Percentiles rank a stretch among this genome's conserved stretches.
These are phyloP conservation scores for Alosa alosa DNA, from an alignment of 2,113 vertebrate species.

Conservation along the genomic window DNA sequence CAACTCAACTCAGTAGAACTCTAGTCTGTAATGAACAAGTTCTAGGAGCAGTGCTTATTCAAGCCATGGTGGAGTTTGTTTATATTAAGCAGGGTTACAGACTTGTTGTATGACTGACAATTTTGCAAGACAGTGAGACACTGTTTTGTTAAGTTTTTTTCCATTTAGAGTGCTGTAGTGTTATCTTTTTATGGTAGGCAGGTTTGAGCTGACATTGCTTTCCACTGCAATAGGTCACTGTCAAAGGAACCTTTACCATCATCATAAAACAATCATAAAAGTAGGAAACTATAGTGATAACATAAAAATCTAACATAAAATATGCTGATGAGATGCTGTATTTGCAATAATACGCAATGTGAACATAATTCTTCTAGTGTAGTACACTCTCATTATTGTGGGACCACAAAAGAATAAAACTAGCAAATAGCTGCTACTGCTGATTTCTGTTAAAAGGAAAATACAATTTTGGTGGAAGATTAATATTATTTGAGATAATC, in stretches of 20 bases:
- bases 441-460: background rate
- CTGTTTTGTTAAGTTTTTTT: background rate
- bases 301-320: background rate
- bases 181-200: background rate
- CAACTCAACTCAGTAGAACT: background rate
- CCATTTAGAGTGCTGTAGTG: background rate
- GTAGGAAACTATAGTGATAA: background rate
- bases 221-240: background rate
- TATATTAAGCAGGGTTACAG: background rate
- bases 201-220: background rate
- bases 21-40: background rate
- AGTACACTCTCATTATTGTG: background rate
- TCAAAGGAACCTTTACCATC: background rate
- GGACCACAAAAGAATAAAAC: background rate
- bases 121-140: background rate
- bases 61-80: background rate
- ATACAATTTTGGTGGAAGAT: background rate
- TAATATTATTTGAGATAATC: background rate
- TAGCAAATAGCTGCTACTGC: background rate
- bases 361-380: background rate
- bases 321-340: background rate
- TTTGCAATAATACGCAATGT: background rate
- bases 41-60: too few species aligned
- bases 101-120: background rate
- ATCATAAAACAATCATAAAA: background rate